Conservation (phyloP, 2,888 invertebrate species). For the Volucella inanis region DNA sequence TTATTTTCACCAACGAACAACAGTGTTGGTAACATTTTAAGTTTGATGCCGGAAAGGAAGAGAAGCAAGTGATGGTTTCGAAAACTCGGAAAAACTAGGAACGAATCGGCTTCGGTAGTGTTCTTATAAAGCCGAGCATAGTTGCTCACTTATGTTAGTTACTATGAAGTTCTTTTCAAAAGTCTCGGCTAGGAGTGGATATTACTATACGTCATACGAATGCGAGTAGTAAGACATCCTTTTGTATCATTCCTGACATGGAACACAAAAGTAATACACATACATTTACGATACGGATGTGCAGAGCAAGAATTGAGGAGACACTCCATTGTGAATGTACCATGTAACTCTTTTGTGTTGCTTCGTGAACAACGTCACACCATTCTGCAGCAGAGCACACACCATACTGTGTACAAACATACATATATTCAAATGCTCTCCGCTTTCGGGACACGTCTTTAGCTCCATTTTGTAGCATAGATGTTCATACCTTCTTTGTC, state of each 20-base stretch:
- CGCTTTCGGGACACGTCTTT: constrained; percentile 22
- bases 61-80: too few relatives aligned
- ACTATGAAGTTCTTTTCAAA: too few relatives aligned
- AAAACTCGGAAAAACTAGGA: too few relatives aligned
- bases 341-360: constrained; percentile 68
- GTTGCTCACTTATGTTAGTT: too few relatives aligned
- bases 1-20: constrained; percentile 47
- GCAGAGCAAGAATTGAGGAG: constrained; percentile 54
- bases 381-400: constrained; percentile 15
- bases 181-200: too few relatives aligned
- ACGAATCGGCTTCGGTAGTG: too few relatives aligned
- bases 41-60: too few relatives aligned
- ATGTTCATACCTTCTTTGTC: constrained; percentile 33
- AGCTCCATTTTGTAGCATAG: neutral
- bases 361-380: constrained; percentile 44
- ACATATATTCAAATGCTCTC: constrained; percentile 2
- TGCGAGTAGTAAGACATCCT: neutral
- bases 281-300: constrained; percentile 56
- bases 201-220: neutral
- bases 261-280: constrained; percentile 35
- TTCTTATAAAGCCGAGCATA: too few relatives aligned
- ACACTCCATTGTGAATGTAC: constrained; percentile 69
- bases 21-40: too few relatives aligned
- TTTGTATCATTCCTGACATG: constrained; percentile 31
- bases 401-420: neutral